Base-by-base conservation (phyloP, 1,140 invertebrate species). In the Schlechtendalia chinensis region DNA sequence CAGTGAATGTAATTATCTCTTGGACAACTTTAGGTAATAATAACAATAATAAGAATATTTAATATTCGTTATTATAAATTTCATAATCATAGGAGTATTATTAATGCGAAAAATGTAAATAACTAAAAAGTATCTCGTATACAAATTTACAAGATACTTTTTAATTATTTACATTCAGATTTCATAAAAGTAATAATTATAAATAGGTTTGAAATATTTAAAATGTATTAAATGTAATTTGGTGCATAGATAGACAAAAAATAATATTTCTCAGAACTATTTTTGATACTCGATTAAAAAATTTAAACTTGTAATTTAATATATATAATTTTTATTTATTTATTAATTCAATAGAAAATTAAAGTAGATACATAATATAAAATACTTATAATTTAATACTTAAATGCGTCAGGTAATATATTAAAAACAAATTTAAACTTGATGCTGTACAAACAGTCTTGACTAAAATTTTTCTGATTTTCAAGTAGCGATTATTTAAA, bases 381-480 rank as follows among this genome's bases (percentile, higher is more conserved):
- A 39, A 24, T 24, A 69, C n/a, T 19, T 69, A 39, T 61, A n/a
- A 45, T 39, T 67, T 24, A 39, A 24, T 24, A 69, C n/a, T 19
- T 69, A 39, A 45, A 47, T 69, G 32, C 12, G 32, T 67, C 32
- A 22, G 22, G 45, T 24, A 16, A 27, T 17, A 27, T 17, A 47
- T 45, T 45, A 12, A 67, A 53, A 71, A 71, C 47, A 53, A 72
- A 54, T 72, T 14, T 8, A 54, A 72, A 72, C 17, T 54, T n/a
- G 10, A 72, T 54, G 29, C 1, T 72, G 69, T 72, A 29, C 47
- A 29, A 54, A 72, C 50, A 72, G 47, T 72, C 69, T 72, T 72
- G 69, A 29, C 67, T 71, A 71, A 71, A 3, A 1, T 1, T 53
- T 54, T 29, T 54, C 4, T 29, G 27, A 29, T 29, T 54, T 29